A percentile compares a stretch with the other conserved stretches of the same genome.
Conservation (phyloP, 2,113 vertebrate species). For the Amblyopsis rosae region DNA sequence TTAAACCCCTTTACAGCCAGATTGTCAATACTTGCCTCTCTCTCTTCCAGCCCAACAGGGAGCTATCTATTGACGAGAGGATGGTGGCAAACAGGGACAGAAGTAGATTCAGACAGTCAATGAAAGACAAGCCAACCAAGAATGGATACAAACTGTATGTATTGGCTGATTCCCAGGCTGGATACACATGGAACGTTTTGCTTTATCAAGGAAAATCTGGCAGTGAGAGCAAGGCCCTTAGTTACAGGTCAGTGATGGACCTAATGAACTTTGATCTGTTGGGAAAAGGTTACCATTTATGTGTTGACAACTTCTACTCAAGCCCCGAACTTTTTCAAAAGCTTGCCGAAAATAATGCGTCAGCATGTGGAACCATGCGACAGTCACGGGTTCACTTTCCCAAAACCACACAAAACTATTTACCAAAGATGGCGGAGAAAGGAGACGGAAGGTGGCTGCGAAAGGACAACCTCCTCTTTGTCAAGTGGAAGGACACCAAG, state of each 20-base stretch:
- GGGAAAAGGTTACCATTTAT: conserved; percentile 23
- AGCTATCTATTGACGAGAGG: conserved; percentile 22
- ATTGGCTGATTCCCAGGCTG: conserved; percentile 16
- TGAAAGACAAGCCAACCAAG: background rate
- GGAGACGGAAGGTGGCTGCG: too few relatives aligned
- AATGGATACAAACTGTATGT: conserved; percentile 30
- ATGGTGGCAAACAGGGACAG: conserved; percentile 15
- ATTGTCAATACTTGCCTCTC: conserved; percentile 9
- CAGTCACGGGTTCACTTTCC: background rate
- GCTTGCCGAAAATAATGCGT: background rate
- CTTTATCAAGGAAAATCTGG: conserved; percentile 6
- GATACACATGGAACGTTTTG: conserved; percentile 35
- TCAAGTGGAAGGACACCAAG: too few relatives aligned
- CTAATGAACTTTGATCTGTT: conserved; percentile 9
- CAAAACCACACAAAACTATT: background rate
- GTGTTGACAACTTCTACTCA: conserved; percentile 25
- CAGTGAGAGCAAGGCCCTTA: conserved; percentile 2
- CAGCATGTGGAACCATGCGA: background rate
- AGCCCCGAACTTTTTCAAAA: conserved; percentile 16
- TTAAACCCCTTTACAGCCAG: conserved; percentile 17
- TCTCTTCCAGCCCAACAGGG: conserved; percentile 16
- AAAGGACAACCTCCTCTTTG: too few relatives aligned
- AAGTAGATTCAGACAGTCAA: conserved; percentile 3
- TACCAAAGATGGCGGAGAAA: background rate
- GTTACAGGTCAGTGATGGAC: conserved; percentile 14